Evolutionary conservation across 2,797 vertebrate species (phyloP).

Genomic region (Sebastes steindachneri): DNA sequence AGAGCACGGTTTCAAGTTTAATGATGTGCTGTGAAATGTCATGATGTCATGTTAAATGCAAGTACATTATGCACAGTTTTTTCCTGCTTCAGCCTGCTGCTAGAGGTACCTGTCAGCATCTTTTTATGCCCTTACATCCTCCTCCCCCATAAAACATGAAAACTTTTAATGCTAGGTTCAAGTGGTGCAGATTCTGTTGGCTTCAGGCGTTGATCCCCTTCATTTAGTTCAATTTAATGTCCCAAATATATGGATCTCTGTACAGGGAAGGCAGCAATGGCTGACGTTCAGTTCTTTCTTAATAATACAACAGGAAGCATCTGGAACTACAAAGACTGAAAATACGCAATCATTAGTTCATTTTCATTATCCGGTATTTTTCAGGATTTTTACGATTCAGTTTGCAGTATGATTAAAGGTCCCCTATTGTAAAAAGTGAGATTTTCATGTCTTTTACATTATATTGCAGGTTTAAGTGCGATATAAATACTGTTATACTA

Average conservation of each 20-base stretch:
- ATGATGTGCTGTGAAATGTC: background rate
- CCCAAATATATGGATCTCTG: background rate
- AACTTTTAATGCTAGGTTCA: background rate
- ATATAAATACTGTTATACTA: too few relatives aligned
- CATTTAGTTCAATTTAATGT: background rate
- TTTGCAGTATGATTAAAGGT: background rate
- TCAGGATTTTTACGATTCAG: background rate
- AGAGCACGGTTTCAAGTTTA: background rate
- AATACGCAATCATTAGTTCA: background rate
- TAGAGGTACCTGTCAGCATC: constrained; percentile 10
- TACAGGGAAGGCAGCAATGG: background rate
- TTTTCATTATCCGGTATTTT: background rate
- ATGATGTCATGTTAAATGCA: background rate
- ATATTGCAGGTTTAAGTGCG: too few relatives aligned
- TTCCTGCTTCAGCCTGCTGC: background rate
- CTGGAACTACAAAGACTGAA: background rate
- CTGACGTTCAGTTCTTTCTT: background rate
- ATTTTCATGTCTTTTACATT: too few relatives aligned
- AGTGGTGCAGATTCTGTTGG: background rate
- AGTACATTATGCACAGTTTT: background rate
- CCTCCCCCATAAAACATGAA: background rate
- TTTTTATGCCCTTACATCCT: background rate
- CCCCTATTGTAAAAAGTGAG: too few relatives aligned
- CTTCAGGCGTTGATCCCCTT: background rate
- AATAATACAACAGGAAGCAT: background rate